phyloP scores from a whole-genome alignment of 1,140 invertebrate genomes.

The Paraescarpia echinospica region DNA sequence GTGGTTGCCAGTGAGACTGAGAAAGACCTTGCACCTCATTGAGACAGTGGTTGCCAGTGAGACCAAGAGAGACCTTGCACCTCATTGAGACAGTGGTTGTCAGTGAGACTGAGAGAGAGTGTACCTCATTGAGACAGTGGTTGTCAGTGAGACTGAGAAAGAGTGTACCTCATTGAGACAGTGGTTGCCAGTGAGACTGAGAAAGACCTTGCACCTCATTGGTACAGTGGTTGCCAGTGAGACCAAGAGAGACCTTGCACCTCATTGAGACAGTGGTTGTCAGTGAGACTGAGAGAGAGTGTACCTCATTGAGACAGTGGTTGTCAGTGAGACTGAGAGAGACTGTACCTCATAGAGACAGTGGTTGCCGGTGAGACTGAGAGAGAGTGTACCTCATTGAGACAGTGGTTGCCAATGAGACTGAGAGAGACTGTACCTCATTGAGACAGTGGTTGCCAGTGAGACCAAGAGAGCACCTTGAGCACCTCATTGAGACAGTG shows the following conservation, averaged over 20 bases:
- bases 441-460: slow-evolving; percentile 1
- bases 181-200: neutral
- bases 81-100: too few species aligned
- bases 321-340: neutral
- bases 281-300: slow-evolving; percentile 72
- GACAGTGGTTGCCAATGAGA: slow-evolving; percentile 6
- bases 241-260: neutral
- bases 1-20: neutral
- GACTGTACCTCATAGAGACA: slow-evolving; percentile 66
- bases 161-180: slow-evolving; percentile 23
- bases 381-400: slow-evolving; percentile 41
- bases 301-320: slow-evolving; percentile 14
- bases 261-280: slow-evolving; percentile 75
- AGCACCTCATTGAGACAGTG: slow-evolving; percentile 18
- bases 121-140: slow-evolving; percentile 66
- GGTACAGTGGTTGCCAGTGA: slow-evolving; percentile 8
- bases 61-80: slow-evolving; percentile 62
- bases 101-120: neutral
- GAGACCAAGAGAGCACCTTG: neutral
- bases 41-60: slow-evolving; percentile 87
- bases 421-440: slow-evolving; percentile 3
- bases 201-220: slow-evolving; percentile 5
- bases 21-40: slow-evolving; percentile 38
- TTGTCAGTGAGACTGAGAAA: slow-evolving; percentile 80
- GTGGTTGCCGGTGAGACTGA: slow-evolving; percentile 86